Conservation (phyloP, 2,113 vertebrate genomes). For the Corydoras sp. region DNA sequence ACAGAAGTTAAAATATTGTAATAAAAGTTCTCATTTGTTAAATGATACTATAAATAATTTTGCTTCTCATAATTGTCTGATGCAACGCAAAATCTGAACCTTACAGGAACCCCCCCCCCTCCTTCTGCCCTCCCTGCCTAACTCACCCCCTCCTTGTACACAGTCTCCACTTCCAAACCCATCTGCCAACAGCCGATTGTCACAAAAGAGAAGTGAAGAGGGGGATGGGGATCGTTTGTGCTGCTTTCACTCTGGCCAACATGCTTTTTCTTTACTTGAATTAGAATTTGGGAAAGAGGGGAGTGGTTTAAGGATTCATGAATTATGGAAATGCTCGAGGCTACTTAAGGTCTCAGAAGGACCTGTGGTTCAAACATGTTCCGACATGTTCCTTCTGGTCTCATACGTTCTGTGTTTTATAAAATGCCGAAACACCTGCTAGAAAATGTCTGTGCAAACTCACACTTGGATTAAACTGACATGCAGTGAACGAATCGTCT, state of each 20-base stretch:
- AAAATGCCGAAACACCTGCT: neutral
- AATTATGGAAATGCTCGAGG: slow-evolving; percentile 12
- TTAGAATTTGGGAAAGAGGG: slow-evolving; percentile 6
- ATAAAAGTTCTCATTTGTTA: too few relatives aligned
- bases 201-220: slow-evolving; percentile 27
- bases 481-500: too few relatives aligned
- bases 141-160: neutral
- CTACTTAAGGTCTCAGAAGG: neutral
- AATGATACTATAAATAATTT: neutral
- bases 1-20: too few relatives aligned
- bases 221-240: slow-evolving; percentile 1
- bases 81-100: slow-evolving; percentile 12
- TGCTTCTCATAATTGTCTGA: slow-evolving; percentile 28
- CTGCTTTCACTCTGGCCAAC: slow-evolving; percentile 4
- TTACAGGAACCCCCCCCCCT: too few relatives aligned
- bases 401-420: neutral
- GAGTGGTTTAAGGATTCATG: slow-evolving; percentile 14
- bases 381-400: slow-evolving; percentile 3
- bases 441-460: neutral
- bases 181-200: slow-evolving; percentile 9
- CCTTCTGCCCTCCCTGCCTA: neutral
- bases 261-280: slow-evolving; percentile 43
- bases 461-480: neutral
- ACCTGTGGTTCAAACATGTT: slow-evolving; percentile 1
- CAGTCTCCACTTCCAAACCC: slow-evolving; percentile 12